Conservation (phyloP, 2,797 vertebrate species). For the Rhynchotus rufescens region DNA sequence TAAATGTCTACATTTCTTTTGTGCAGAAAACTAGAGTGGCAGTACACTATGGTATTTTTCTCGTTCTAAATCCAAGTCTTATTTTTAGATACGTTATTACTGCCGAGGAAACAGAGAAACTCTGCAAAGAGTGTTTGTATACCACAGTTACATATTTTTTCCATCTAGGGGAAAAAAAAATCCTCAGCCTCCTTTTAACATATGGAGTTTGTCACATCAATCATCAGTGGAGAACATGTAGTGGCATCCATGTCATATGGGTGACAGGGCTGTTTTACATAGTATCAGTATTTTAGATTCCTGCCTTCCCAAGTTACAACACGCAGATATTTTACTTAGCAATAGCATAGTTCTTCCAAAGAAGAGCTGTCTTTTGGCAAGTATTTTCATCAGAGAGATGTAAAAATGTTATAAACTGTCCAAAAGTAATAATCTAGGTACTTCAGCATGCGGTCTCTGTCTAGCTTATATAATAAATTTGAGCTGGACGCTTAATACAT, state of each 20-base stretch:
- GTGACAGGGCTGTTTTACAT: constrained; percentile 64
- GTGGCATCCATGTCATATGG: constrained; percentile 56
- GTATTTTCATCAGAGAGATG: constrained; percentile 31
- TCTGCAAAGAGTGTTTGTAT: constrained; percentile 54
- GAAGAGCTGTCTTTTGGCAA: constrained; percentile 33
- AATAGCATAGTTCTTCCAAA: constrained; percentile 37
- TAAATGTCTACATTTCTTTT: constrained; percentile 29
- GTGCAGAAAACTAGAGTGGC: constrained; percentile 1
- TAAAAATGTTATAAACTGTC: not conserved
- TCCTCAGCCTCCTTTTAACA: constrained; percentile 63
- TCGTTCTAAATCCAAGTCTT: constrained; percentile 35
- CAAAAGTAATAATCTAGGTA: constrained; percentile 16
- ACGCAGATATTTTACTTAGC: not conserved
- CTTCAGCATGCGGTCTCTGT: not conserved
- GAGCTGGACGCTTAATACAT: not conserved
- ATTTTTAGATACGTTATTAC: constrained; percentile 61
- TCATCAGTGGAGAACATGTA: constrained; percentile 54
- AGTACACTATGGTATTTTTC: constrained; percentile 33
- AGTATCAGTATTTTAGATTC: constrained; percentile 35
- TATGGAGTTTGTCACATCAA: constrained; percentile 69
- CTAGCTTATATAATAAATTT: not conserved
- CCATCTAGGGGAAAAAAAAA: constrained; percentile 53
- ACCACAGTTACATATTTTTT: constrained; percentile 63
- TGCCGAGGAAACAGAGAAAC: constrained; percentile 52
- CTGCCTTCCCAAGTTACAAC: constrained; percentile 30